Base-by-base conservation (phyloP, 2,888 invertebrate genomes). In the Drosophila prolongata region DNA sequence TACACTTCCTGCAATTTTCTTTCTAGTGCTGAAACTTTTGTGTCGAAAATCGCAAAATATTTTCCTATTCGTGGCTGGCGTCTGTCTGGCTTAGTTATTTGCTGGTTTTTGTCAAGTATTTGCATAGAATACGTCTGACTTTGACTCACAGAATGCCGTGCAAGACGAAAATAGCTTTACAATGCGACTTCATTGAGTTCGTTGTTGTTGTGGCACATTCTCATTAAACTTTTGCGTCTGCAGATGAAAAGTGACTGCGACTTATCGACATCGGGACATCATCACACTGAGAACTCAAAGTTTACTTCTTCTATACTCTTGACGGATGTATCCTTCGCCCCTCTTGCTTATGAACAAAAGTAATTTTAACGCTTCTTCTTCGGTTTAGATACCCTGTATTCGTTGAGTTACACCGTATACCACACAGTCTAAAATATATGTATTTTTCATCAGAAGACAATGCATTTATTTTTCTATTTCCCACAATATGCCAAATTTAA, bases 261-360 rank as follows among this genome's bases (percentile, higher is more conserved):
- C 58, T 68, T 58, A 69, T 50, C 57, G 70, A 58, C 58, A 57
- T 34, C 59, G 37, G 34, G 16, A 43, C 70, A 46, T 67, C 57
- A 35, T 19, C 49, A 19, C 43, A 54, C 19, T 49, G 68, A 65
- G 38, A 19, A 47, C 65, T 67, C 35, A 35, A 47, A 66, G 68
- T 40, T 67, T 67, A 54, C 40, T 40, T 35, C 46, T 16, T 10
- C 24, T 24, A 24, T 9, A 27, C 44, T 38, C 14, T 40, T 38
- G 37, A 40, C 50, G 64, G 50, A 37, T 62, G 35, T 44, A 38
- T 57, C 43, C 43, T 19, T 42, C 27, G 10, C 11, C 54, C 37
- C 16, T 3, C 13, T 16, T 24, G 14, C 37, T 52, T 56, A 71
- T 56, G 69, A 81, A 66, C 71, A 81, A 79, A 81, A 79, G 76